Base-by-base conservation (phyloP, 2,113 vertebrate genomes). In the Bubo scandiacus region DNA sequence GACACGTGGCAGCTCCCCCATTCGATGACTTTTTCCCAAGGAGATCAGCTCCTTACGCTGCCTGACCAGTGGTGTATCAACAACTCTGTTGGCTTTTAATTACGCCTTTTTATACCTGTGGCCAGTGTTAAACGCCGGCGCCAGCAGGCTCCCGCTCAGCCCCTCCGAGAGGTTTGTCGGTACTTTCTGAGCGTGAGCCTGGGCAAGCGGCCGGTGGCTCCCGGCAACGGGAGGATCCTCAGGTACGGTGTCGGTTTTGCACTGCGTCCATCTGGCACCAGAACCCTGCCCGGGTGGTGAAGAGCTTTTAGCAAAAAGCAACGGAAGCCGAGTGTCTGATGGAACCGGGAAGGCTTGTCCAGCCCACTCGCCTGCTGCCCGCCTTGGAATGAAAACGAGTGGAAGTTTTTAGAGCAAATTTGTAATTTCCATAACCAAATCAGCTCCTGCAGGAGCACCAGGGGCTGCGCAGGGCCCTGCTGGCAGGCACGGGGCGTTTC, bases 281-380 rank as follows among this genome's bases (percentile, higher is more conserved):
- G 36, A 6, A 18, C 49, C 0, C 0, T 62, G 63, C 63, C 62
- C 9, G 5, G 29, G 22, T 15, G 18, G 27, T 42, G 55, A 73
- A 79, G 27, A 6, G 47, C 65, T 79, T 81, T 62, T 15, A 79
- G 81, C 22, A 43, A 42, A 62, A 70, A 51, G 59, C 15, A 32
- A 6, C 0, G 4, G 43, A 40, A 30, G 17, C 43, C 0, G 0
- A 81, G 58, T 2, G 4, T 67, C 17, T 42, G 36, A 29, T 49
- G 68, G 34, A 73, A 36, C 73, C 16, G 26, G 61, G 81, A 71
- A 25, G 87, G 49, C 77, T 66, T 4, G 62, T 58, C 68, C 11
- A 0, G 47, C 67, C 88, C 25, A 63, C 42, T 63, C 18, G 2
- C 11, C 25, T 11, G 5, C 58, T 54, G 43, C 83, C 82, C 66